These are phyloP conservation scores for Myotis daubentonii DNA, from an alignment of 2,797 vertebrate genomes.

Conservation along the genomic window DNA sequence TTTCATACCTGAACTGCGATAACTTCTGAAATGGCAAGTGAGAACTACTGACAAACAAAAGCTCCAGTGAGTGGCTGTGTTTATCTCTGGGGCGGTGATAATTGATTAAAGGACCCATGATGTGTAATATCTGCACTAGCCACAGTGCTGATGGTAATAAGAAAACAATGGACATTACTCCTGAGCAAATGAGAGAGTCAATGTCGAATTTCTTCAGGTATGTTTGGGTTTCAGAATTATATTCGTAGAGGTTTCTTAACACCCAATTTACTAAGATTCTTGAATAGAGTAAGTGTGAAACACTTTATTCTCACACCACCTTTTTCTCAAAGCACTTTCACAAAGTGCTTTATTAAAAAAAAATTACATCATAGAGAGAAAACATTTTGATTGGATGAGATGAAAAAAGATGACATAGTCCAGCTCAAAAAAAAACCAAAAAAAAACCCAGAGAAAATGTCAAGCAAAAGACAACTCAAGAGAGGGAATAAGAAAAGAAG, in stretches of 20 bases:
- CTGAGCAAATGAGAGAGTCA: slow-evolving; percentile 1
- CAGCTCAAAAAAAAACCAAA: not conserved
- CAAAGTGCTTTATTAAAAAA: not conserved
- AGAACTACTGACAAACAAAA: not conserved
- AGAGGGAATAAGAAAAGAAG: slow-evolving; percentile 8
- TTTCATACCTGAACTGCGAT: not conserved
- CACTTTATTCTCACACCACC: not conserved
- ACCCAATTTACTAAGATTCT: not conserved
- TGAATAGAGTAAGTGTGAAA: not conserved
- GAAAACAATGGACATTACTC: not conserved
- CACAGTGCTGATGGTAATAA: not conserved
- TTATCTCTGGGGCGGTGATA: not conserved
- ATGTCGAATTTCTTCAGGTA: not conserved
- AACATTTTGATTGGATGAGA: too few relatives aligned
- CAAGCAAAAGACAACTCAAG: not conserved
- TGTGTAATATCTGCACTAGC: not conserved
- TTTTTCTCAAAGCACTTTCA: not conserved
- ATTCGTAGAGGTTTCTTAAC: not conserved
- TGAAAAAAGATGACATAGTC: too few relatives aligned
- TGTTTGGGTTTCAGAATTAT: slow-evolving; percentile 4
- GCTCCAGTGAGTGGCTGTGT: not conserved
- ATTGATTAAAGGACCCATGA: not conserved
- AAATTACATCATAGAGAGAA: too few relatives aligned
- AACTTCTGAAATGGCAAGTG: not conserved
- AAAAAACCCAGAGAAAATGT: not conserved